Evolutionary conservation across 2,888 invertebrate species (phyloP).

Genomic region (Pyrocoelia pectoralis): DNA sequence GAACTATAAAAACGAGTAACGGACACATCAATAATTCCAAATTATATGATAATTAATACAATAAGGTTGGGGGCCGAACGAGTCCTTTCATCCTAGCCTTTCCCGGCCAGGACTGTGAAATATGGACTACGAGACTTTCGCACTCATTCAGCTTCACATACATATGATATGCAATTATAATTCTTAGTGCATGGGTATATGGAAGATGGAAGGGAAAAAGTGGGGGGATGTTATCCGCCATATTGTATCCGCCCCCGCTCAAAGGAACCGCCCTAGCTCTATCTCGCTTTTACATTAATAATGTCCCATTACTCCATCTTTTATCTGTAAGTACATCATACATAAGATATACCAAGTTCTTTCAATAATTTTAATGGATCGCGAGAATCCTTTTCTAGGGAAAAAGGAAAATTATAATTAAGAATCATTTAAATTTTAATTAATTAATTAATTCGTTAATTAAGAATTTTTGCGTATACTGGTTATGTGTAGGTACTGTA

Average conservation of each 20-base stretch:
- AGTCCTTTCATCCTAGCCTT: slow-evolving; percentile 12
- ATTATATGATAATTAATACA: slow-evolving; percentile 57
- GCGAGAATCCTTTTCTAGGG: slow-evolving; percentile 55
- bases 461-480: not conserved
- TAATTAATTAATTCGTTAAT: slow-evolving; percentile 20
- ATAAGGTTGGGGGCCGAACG: slow-evolving; percentile 40
- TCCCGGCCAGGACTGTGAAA: slow-evolving; percentile 46
- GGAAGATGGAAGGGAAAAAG: slow-evolving; percentile 52
- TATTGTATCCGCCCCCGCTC: slow-evolving; percentile 61
- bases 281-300: slow-evolving; percentile 46
- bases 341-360: slow-evolving; percentile 51
- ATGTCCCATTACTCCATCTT: slow-evolving; percentile 43
- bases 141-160: slow-evolving; percentile 52
- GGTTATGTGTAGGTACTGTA: not conserved
- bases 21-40: slow-evolving; percentile 31
- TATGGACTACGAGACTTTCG: slow-evolving; percentile 48
- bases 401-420: slow-evolving; percentile 47
- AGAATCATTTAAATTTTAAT: slow-evolving; percentile 7
- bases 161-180: slow-evolving; percentile 61
- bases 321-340: slow-evolving; percentile 57
- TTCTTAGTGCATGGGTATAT: slow-evolving; percentile 58
- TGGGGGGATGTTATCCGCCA: slow-evolving; percentile 58
- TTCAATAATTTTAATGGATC: slow-evolving; percentile 61
- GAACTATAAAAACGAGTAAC: no score
- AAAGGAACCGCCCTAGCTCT: slow-evolving; percentile 53